Percentiles rank a stretch among this genome's conserved stretches.
Conservation (phyloP, 2,797 vertebrate species). For the Furcifer pardalis region DNA sequence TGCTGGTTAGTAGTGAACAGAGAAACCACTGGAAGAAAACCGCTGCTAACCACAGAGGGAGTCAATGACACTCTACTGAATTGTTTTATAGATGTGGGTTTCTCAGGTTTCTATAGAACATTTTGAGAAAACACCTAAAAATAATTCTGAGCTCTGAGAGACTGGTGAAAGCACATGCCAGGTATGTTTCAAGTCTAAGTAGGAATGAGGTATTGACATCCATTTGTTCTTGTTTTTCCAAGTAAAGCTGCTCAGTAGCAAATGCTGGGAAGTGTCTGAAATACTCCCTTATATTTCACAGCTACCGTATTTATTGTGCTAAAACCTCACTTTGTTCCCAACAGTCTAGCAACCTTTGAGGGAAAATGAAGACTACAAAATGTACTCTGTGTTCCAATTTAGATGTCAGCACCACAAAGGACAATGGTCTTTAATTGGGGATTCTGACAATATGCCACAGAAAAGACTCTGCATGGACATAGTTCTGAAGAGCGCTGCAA, state of each 20-base stretch:
- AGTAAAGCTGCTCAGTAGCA: not conserved
- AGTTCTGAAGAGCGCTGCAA: conserved; percentile 15
- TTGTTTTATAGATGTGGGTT: not conserved
- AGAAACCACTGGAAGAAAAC: no score
- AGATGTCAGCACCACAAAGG: not conserved
- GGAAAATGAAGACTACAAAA: not conserved
- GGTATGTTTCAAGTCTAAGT: no score
- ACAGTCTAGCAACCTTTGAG: not conserved
- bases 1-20: not conserved
- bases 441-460: conserved; percentile 12
- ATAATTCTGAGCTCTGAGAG: not conserved
- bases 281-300: not conserved
- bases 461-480: conserved; percentile 2
- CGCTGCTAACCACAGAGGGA: not conserved
- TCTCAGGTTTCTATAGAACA: not conserved
- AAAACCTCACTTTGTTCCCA: not conserved
- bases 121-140: not conserved
- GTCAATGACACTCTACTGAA: not conserved
- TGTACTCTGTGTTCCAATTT: not conserved
- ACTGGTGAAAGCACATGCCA: not conserved
- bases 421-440: conserved; percentile 12
- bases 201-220: not conserved
- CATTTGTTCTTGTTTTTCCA: not conserved
- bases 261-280: not conserved
- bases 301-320: not conserved